Percentiles rank a stretch among this genome's conserved stretches.
These are phyloP conservation scores for Mythimna vitellina DNA, from an alignment of 2,888 invertebrate genomes.

Conservation along the genomic window DNA sequence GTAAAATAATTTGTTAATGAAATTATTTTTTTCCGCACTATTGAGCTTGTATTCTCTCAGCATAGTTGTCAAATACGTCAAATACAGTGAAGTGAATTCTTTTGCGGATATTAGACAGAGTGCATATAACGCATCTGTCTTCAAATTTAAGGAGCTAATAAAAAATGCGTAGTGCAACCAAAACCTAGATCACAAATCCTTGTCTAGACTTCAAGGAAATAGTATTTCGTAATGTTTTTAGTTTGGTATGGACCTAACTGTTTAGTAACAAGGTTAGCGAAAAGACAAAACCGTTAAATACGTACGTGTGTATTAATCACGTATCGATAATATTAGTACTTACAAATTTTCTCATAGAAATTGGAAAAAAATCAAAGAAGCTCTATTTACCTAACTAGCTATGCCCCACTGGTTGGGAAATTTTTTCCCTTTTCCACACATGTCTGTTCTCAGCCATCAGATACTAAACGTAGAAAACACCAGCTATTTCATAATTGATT, in stretches of 20 bases:
- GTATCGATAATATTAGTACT: background rate
- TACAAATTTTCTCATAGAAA: background rate
- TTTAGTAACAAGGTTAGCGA: slow-evolving; percentile 32
- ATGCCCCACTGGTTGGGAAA: background rate
- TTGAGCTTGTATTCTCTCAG: background rate
- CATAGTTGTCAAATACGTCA: background rate
- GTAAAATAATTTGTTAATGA: background rate
- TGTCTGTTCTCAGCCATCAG: too few relatives aligned
- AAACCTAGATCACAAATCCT: slow-evolving; percentile 37
- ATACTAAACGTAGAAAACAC: too few relatives aligned
- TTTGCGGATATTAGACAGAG: too few relatives aligned
- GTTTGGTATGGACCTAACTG: slow-evolving; percentile 42
- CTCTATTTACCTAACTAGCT: background rate
- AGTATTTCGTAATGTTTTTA: slow-evolving; percentile 38
- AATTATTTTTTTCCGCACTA: background rate
- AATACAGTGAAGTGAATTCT: too few relatives aligned
- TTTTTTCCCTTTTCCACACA: background rate
- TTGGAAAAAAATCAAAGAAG: background rate
- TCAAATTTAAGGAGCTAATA: slow-evolving; percentile 13
- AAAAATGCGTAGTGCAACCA: slow-evolving; percentile 29
- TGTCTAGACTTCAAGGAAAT: slow-evolving; percentile 45
- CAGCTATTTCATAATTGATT: too few relatives aligned
- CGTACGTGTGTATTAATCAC: background rate
- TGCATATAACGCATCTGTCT: background rate
- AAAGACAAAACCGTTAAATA: slow-evolving; percentile 33